These are phyloP conservation scores for Euleptes europaea DNA, from an alignment of 2,113 vertebrate species.

Conservation along the genomic window DNA sequence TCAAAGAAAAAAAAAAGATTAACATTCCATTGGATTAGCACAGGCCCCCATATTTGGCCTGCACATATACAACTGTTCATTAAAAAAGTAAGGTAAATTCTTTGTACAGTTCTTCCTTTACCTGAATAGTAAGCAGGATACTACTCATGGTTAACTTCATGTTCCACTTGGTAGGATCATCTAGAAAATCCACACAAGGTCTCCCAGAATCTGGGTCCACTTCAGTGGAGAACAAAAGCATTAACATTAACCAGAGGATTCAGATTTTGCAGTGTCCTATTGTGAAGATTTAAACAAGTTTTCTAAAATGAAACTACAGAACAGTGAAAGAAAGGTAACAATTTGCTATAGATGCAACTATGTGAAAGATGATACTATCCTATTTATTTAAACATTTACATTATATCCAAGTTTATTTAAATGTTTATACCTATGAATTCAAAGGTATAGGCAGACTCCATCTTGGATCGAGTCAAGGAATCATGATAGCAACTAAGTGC, in stretches of 20 bases:
- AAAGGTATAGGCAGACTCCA: no score
- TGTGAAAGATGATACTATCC: not conserved
- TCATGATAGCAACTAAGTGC: no score
- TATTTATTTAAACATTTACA: not conserved
- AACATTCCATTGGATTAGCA: not conserved
- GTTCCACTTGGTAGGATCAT: conserved; percentile 25
- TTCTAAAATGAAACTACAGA: not conserved
- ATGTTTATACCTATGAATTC: no score
- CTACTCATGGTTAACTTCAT: conserved; percentile 39
- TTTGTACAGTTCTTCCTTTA: conserved; percentile 26
- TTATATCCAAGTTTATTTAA: not conserved
- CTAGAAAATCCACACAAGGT: conserved; percentile 46
- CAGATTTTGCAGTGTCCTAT: not conserved
- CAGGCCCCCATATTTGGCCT: not conserved
- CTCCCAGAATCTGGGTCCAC: conserved; percentile 41
- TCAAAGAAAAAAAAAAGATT: not conserved
- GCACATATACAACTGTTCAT: not conserved
- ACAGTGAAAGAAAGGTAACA: not conserved
- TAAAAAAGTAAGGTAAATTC: not conserved
- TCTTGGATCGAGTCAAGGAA: no score
- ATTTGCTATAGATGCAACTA: not conserved
- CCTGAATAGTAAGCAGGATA: conserved; percentile 46
- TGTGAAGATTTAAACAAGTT: not conserved
- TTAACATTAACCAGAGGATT: not conserved
- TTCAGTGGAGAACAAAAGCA: not conserved